Evolutionary conservation across 2,113 vertebrate genomes (phyloP), one percentile per base, ranked within the genome.

Genomic region (Oryzias woworae): DNA sequence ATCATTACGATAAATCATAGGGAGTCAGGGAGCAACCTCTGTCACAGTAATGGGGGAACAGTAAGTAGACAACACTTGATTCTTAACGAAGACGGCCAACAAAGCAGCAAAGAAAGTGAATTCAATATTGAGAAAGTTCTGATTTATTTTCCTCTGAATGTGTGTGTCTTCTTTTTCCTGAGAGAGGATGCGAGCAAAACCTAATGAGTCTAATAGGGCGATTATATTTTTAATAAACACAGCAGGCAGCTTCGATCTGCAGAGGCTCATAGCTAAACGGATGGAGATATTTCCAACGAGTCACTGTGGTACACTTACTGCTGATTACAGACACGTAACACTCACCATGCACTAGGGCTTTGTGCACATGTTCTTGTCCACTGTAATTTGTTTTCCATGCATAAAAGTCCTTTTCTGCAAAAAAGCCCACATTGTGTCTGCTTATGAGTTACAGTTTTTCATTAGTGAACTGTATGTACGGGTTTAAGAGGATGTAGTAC

Each of bases 151-250:
- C 28, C 4, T 54, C 4, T 13, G 5, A 14, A 13, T 54, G n/a
- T 41, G 2, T n/a, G 44, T n/a, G n/a, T n/a, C 15, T 26, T 63
- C 26, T 36, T 67, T 14, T 66, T 12, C 14, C 53, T 62, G 42
- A 61, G 59, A 82, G 73, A 65, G 53, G 53, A 68, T 55, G 68
- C 43, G 41, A 73, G 73, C 65, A 77, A 75, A 86, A 85, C 78
- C 80, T 82, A 86, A 80, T 87, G 85, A 86, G 82, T 75, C 53
- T 87, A 88, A 87, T 83, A 79, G 71, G 81, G 71, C 78, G 60
- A 66, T 89, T 87, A 89, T 78, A 89, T 89, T 89, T 89, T 89
- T 89, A 89, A 89, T 89, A 89, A 89, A 87, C 85, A 54, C 87
- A 89, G 85, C 87, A 89, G 82, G 87, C 84, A 81, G 76, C 82